phyloP scores from a whole-genome alignment of 2,113 vertebrate species.

The Picathartes gymnocephalus region DNA sequence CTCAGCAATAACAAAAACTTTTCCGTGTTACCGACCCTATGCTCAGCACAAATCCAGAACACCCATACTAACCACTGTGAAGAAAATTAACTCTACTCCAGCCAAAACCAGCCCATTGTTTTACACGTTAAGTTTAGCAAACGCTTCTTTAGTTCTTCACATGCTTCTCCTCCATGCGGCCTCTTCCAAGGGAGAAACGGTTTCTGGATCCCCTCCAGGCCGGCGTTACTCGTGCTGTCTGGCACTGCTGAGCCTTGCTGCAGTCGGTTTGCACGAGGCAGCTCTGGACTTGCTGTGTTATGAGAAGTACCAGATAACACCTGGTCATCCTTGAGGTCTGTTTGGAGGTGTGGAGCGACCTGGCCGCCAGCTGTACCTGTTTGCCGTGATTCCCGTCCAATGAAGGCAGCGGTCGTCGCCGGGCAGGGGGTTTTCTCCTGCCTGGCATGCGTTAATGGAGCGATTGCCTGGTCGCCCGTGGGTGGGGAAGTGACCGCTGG shows the following conservation, averaged over 20 bases:
- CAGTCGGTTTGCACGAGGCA: background rate
- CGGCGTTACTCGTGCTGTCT: background rate
- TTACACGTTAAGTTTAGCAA: background rate
- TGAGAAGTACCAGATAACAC: background rate
- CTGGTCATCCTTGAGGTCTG: background rate
- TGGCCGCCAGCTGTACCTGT: background rate
- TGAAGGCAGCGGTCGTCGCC: rapidly evolving
- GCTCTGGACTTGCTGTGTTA: background rate
- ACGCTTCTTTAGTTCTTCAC: background rate
- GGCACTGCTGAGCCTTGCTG: background rate
- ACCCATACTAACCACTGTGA: background rate
- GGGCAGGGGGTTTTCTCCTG: background rate
- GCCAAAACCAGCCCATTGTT: background rate
- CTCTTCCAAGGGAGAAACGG: background rate
- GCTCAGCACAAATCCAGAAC: background rate
- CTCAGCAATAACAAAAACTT: background rate
- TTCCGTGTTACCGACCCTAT: background rate
- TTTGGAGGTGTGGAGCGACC: background rate
- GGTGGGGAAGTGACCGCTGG: background rate
- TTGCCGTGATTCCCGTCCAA: rapidly evolving
- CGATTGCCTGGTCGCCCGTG: background rate
- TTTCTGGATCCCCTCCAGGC: background rate
- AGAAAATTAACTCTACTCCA: background rate
- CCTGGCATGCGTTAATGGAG: rapidly evolving
- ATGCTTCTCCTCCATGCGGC: background rate